Conservation (phyloP, 2,797 vertebrate species). For the Anabas testudineus region DNA sequence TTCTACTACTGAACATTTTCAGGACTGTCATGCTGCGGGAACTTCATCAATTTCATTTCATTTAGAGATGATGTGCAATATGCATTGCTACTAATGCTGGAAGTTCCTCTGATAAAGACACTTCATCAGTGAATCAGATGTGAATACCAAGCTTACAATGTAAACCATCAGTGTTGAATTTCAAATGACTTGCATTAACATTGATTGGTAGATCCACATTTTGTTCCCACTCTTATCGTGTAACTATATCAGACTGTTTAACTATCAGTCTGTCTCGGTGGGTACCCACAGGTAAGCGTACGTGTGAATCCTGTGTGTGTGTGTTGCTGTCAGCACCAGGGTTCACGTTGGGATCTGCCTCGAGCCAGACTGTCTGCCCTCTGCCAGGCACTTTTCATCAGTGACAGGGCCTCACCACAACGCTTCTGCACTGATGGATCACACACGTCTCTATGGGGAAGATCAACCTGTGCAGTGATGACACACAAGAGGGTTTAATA, state of each 20-base stretch:
- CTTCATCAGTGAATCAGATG: conserved; percentile 13
- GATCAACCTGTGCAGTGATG: conserved; percentile 84
- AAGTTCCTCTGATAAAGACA: conserved; percentile 23
- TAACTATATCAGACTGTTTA: neutral
- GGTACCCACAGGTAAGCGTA: conserved; percentile 1
- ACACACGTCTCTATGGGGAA: conserved; percentile 84
- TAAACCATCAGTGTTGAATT: conserved; percentile 8
- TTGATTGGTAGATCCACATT: conserved; percentile 5
- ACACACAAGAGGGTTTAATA: neutral
- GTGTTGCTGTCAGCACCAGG: conserved; percentile 90
- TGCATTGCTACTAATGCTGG: conserved; percentile 18
- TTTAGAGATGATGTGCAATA: neutral
- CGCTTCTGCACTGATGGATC: conserved; percentile 88
- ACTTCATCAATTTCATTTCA: neutral
- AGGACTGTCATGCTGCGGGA: too few relatives aligned
- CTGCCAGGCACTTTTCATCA: conserved; percentile 95
- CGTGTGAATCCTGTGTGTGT: neutral
- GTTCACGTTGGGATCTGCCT: conserved; percentile 93
- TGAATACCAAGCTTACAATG: conserved; percentile 6
- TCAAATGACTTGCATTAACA: neutral
- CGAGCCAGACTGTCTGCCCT: conserved; percentile 95
- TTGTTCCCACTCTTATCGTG: neutral
- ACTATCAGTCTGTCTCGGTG: conserved; percentile 2
- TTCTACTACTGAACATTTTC: too few relatives aligned
- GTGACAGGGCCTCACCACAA: conserved; percentile 90